Conservation (phyloP, 35 echinoderm and acorn worm species). For the Heliocidaris erythrogramma region DNA sequence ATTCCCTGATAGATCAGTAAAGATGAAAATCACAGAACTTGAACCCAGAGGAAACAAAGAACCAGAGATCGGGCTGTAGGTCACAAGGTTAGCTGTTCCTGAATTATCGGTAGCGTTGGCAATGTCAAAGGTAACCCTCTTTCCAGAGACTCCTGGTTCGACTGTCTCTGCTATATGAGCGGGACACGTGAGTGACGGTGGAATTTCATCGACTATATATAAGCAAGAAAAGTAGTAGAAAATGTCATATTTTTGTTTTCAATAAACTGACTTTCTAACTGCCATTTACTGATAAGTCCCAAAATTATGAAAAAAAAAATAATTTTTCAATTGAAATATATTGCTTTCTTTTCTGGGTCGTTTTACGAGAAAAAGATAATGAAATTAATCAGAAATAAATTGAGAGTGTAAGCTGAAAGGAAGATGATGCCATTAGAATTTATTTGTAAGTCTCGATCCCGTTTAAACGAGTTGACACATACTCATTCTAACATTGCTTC, state of each 20-base stretch:
- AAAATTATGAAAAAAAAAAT: too few species aligned
- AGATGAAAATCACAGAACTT: background rate
- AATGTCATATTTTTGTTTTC: too few species aligned
- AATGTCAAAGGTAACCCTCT: background rate
- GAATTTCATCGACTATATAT: background rate
- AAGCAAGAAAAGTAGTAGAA: background rate
- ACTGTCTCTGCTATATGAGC: background rate
- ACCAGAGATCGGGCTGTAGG: background rate
- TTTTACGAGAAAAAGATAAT: too few species aligned
- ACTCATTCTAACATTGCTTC: too few species aligned
- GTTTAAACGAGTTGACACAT: too few species aligned
- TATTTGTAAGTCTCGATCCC: background rate
- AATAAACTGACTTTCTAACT: too few species aligned
- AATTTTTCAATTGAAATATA: too few species aligned
- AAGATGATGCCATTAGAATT: background rate
- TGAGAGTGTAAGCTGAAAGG: too few species aligned
- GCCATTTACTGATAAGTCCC: too few species aligned
- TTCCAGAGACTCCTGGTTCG: background rate
- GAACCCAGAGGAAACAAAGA: background rate
- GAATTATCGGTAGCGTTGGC: background rate
- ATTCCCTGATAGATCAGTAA: background rate
- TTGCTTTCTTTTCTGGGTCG: too few species aligned
- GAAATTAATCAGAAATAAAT: too few species aligned
- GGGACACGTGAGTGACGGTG: background rate
- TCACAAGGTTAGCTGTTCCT: background rate